Conservation (phyloP, 2,888 invertebrate genomes). For the Plusia festucae region DNA sequence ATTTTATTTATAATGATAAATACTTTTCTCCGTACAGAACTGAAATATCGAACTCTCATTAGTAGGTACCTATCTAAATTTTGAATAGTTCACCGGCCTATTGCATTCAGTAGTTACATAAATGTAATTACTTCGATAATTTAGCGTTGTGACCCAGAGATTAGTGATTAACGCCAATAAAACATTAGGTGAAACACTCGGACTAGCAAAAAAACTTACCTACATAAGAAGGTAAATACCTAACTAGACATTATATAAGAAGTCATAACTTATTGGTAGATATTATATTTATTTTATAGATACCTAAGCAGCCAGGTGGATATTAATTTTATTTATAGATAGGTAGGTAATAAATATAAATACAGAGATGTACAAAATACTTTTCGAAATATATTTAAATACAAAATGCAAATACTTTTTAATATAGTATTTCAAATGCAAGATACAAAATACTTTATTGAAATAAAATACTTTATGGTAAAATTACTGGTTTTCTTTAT, state of each 20-base stretch:
- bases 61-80: too few relatives aligned
- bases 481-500: too few relatives aligned
- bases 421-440: too few relatives aligned
- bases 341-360: too few relatives aligned
- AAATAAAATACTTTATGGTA: too few relatives aligned
- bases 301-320: too few relatives aligned
- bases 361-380: too few relatives aligned
- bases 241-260: not conserved
- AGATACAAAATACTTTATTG: too few relatives aligned
- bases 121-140: not conserved
- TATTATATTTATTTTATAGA: not conserved
- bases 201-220: not conserved
- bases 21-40: not conserved
- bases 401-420: too few relatives aligned
- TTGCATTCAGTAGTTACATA: not conserved
- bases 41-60: not conserved
- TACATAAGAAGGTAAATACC: not conserved
- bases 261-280: not conserved
- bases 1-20: too few relatives aligned
- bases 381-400: too few relatives aligned
- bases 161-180: conserved; percentile 24
- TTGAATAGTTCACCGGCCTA: not conserved
- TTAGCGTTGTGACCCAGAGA: conserved; percentile 16
- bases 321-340: too few relatives aligned
- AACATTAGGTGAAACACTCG: conserved; percentile 7